A percentile compares a stretch with the other conserved stretches of the same genome.
phyloP scores from a whole-genome alignment of 1,140 invertebrate species.

The Drosophila lini region DNA sequence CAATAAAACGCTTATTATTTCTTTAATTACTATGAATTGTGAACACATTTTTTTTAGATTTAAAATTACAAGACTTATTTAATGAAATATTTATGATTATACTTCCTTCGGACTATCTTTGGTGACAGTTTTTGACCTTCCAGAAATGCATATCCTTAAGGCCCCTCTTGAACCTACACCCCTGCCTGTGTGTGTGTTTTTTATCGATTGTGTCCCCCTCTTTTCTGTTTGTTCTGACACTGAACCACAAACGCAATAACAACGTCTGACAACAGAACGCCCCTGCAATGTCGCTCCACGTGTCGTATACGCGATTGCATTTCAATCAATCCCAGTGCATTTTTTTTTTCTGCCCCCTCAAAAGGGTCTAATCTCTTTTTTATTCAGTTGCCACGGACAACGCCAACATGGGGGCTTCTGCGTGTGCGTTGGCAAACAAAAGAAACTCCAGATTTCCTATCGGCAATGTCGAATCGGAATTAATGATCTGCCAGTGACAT shows the following conservation, averaged over 20 bases:
- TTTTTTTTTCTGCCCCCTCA: not conserved
- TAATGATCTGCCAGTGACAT: constrained; percentile 36
- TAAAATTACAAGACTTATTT: not conserved
- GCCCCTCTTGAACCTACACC: not conserved
- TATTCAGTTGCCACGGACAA: constrained; percentile 28
- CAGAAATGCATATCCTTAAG: not conserved
- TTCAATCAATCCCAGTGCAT: constrained; percentile 37
- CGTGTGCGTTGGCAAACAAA: constrained; percentile 5
- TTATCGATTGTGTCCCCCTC: constrained; percentile 63
- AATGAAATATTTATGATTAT: no score
- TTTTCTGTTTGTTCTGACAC: constrained; percentile 52
- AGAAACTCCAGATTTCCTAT: constrained; percentile 23
- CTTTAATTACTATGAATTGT: not conserved
- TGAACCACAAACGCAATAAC: constrained; percentile 46
- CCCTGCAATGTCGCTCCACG: constrained; percentile 25
- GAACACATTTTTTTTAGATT: not conserved
- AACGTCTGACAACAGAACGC: constrained; percentile 17
- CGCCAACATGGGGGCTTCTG: not conserved
- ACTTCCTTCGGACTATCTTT: not conserved
- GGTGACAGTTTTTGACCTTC: not conserved
- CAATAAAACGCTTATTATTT: not conserved
- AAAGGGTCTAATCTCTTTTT: constrained; percentile 41
- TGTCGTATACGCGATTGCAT: constrained; percentile 54
- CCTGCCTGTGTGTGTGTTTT: constrained; percentile 37
- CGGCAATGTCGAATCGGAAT: constrained; percentile 40